A percentile compares a stretch with the other conserved stretches of the same genome.
These are phyloP conservation scores for Zosterops hypoxanthus DNA, from an alignment of 2,113 vertebrate genomes.

Conservation along the genomic window DNA sequence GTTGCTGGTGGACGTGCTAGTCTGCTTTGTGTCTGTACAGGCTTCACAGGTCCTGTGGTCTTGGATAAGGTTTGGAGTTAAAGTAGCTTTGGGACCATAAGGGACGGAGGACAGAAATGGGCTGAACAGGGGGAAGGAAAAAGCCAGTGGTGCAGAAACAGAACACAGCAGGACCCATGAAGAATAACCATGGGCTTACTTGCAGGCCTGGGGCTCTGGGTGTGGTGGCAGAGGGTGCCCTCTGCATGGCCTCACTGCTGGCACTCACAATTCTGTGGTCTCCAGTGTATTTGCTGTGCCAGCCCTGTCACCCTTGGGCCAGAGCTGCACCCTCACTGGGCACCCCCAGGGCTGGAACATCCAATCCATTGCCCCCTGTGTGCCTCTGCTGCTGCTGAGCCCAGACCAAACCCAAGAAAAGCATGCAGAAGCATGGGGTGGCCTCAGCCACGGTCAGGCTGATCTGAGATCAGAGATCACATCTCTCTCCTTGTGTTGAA, in stretches of 20 bases:
- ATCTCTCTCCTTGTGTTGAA: neutral
- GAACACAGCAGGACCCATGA: neutral
- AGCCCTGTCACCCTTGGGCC: accelerated
- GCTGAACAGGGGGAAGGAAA: neutral
- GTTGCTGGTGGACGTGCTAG: neutral
- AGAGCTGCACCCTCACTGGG: neutral
- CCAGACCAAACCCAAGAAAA: neutral
- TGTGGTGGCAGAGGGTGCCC: neutral
- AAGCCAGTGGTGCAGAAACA: neutral
- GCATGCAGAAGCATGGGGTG: neutral
- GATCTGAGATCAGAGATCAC: neutral
- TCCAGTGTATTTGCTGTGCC: neutral
- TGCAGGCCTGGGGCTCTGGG: neutral
- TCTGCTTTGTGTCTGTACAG: neutral
- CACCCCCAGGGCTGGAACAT: neutral
- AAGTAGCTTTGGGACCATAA: neutral
- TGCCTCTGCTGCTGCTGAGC: neutral
- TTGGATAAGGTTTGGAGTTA: neutral
- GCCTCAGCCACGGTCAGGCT: accelerated
- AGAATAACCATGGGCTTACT: neutral
- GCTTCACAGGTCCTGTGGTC: neutral
- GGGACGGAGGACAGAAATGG: neutral
- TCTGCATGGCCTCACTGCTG: neutral
- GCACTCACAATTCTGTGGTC: neutral
- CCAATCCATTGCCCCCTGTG: neutral